Conservation (phyloP, 2,113 vertebrate species). For the Dipodomys stephensi region DNA sequence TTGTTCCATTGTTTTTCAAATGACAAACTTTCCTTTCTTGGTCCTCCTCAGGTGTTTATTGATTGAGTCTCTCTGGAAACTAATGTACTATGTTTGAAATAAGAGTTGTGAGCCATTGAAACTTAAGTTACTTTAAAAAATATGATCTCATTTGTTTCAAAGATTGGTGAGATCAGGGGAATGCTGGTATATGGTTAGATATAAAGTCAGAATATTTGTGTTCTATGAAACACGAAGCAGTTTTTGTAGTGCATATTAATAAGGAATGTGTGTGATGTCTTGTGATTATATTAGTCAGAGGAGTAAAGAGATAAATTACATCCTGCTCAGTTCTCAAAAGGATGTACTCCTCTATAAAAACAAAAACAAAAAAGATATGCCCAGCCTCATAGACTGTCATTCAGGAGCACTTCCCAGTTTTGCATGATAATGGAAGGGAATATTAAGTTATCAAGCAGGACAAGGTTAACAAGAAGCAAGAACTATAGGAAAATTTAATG, state of each 20-base stretch:
- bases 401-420: background rate
- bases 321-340: background rate
- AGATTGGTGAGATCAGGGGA: slow-evolving; percentile 9
- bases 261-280: background rate
- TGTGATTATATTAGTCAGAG: background rate
- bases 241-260: background rate
- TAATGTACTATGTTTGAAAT: background rate
- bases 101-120: background rate
- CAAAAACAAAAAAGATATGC: background rate
- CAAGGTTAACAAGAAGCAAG: background rate
- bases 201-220: slow-evolving; percentile 17
- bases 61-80: background rate
- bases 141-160: background rate
- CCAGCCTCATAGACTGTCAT: background rate
- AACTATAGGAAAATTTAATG: background rate
- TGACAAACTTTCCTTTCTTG: no score
- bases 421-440: background rate
- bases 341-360: background rate
- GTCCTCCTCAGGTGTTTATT: background rate
- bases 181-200: slow-evolving; percentile 24
- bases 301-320: background rate
- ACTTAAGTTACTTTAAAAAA: background rate
- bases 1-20: background rate
- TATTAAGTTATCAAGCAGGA: background rate
- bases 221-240: background rate